Base-by-base conservation (phyloP, 2,888 invertebrate species). In the Rhimphoctona megacephalus region DNA sequence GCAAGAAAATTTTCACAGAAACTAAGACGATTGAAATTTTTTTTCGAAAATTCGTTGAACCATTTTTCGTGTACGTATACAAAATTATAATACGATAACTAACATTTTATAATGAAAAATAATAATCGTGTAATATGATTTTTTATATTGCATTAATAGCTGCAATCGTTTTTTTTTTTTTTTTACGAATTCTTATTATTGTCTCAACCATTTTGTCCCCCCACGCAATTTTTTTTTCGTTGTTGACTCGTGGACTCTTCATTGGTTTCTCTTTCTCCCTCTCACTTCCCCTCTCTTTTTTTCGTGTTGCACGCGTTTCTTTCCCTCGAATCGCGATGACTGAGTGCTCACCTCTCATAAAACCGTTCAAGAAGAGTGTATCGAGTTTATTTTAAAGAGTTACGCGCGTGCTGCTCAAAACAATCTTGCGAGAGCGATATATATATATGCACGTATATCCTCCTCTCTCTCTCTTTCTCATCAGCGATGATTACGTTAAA, bases 381-480 rank as follows among this genome's bases (percentile, higher is more conserved):
- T 85, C 85, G 85, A 82, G 78, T 85, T 85, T 85, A 85, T 85
- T 85, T 85, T 85, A 61, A 85, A 81, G 78, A 72, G 73, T 81
- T 85, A 85, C 85, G 78, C 85, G 78, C 81, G 85, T 81, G 81
- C 81, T 69, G 43, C 33, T 72, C 81, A 57, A 36, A 46, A 39
- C 70, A 64, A 69, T 81, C 85, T 70, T 54, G 54, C 54, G 57
- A 49, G 81, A 54, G 36, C 30, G 33, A 76, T 49, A 19, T 54
- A n/a, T 46, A 19, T 39, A 9, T 11, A 33, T 36, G 22, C 17
- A 17, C 5, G 17, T 3, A 9, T 1, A 7, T 17, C 43, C 17
- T 49, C 64, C 25, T 54, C 54, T 33, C 64, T 49, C n/a, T 64
- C 46, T 25, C 67, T 54, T 67, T 43, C 66, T 61, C 57, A 33